Conservation (phyloP, 2,888 invertebrate species). For the Cheilosia scutellata region DNA sequence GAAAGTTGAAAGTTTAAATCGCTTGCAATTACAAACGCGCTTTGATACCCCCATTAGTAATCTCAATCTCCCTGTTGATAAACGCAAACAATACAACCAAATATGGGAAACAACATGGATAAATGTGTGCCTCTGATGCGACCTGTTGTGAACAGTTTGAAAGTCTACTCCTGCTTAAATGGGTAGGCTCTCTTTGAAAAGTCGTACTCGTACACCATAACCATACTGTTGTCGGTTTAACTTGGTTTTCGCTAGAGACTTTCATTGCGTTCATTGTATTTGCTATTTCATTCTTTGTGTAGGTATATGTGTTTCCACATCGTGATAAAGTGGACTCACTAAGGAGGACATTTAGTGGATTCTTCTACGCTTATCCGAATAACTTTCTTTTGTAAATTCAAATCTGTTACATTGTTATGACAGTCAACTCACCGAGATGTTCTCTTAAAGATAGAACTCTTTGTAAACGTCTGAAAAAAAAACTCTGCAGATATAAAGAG, state of each 20-base stretch:
- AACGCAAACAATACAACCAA: neutral
- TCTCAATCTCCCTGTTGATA: too few species aligned
- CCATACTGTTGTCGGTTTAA: neutral
- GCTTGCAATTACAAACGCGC: too few species aligned
- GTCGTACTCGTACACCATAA: too few species aligned
- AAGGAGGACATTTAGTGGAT: slow-evolving; percentile 18
- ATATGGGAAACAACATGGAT: neutral
- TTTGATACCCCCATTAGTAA: too few species aligned
- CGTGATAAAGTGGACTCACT: slow-evolving; percentile 31
- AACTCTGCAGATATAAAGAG: too few species aligned
- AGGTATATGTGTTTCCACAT: slow-evolving; percentile 2
- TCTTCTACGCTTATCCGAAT: slow-evolving; percentile 6
- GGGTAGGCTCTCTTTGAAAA: slow-evolving; percentile 6
- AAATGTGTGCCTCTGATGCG: neutral
- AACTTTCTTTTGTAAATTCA: slow-evolving; percentile 43
- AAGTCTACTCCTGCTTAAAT: neutral
- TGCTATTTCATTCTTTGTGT: slow-evolving; percentile 6
- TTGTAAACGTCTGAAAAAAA: too few species aligned
- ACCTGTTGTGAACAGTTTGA: slow-evolving; percentile 12
- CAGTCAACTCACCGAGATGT: slow-evolving; percentile 22
- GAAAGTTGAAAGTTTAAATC: too few species aligned
- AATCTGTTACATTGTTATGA: slow-evolving; percentile 51
- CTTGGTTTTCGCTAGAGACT: slow-evolving; percentile 15
- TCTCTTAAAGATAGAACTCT: too few species aligned
- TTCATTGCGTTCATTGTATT: slow-evolving; percentile 48